Conservation (phyloP, 1,140 invertebrate genomes). For the Drosophila tristis region DNA sequence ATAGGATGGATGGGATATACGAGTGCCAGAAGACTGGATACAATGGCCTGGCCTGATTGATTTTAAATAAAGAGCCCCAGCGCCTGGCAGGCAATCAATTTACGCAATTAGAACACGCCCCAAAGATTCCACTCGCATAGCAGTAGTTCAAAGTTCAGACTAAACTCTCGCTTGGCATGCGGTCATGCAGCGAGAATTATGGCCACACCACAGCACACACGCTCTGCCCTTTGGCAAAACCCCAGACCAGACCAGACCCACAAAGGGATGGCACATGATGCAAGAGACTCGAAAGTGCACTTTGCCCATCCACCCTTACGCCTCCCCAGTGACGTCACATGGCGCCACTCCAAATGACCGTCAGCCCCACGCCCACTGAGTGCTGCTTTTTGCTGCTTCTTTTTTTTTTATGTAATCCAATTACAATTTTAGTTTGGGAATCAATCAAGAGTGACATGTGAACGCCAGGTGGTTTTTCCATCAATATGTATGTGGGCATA, state of each 20-base stretch:
- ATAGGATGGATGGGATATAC: constrained; percentile 4
- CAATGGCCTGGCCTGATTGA: constrained; percentile 66
- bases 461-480: neutral
- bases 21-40: constrained; percentile 31
- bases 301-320: constrained; percentile 27
- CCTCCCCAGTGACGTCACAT: constrained; percentile 44
- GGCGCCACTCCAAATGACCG: constrained; percentile 24
- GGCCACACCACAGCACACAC: neutral
- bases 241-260: neutral
- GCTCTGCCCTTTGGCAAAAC: constrained; percentile 5
- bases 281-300: constrained; percentile 52
- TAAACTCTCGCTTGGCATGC: neutral
- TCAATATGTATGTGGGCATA: constrained; percentile 14
- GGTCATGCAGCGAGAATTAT: neutral
- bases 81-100: constrained; percentile 54
- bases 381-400: constrained; percentile 22
- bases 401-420: constrained; percentile 65
- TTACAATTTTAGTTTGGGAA: constrained; percentile 38
- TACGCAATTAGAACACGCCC: constrained; percentile 65
- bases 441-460: constrained; percentile 5
- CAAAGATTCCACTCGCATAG: neutral
- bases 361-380: constrained; percentile 3
- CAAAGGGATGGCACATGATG: constrained; percentile 29
- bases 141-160: constrained; percentile 46
- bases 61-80: constrained; percentile 57